Conservation (phyloP, 2,113 vertebrate genomes). For the Xerus inauris region DNA sequence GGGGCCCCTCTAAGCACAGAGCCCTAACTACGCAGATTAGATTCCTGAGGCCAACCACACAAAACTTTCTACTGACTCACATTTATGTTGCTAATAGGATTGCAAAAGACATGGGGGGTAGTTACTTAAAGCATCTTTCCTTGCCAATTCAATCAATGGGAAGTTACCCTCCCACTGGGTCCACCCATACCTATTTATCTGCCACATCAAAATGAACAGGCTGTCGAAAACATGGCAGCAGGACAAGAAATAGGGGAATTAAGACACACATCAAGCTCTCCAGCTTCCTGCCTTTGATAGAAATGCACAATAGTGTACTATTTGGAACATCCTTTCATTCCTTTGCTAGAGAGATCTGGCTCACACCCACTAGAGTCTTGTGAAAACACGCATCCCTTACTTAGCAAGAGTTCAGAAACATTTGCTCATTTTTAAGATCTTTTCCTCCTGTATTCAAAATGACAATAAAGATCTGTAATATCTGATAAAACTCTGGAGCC, state of each 20-base stretch:
- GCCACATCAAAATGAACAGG: slow-evolving; percentile 67
- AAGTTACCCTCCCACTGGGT: slow-evolving; percentile 18
- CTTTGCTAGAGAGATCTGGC: slow-evolving; percentile 44
- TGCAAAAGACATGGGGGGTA: neutral
- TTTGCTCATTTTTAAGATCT: neutral
- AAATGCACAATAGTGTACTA: slow-evolving; percentile 48
- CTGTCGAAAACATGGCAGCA: slow-evolving; percentile 62
- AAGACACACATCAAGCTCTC: slow-evolving; percentile 52
- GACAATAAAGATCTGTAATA: neutral
- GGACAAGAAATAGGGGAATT: slow-evolving; percentile 48
- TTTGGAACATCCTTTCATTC: slow-evolving; percentile 59
- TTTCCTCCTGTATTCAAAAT: slow-evolving; percentile 44
- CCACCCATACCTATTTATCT: slow-evolving; percentile 73
- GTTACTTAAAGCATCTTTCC: slow-evolving; percentile 40
- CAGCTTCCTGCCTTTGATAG: slow-evolving; percentile 69
- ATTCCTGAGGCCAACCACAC: neutral
- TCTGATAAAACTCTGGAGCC: slow-evolving; percentile 28
- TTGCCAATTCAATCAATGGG: slow-evolving; percentile 43
- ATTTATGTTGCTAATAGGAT: slow-evolving; percentile 54
- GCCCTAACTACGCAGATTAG: neutral
- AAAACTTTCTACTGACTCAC: neutral
- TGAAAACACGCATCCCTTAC: slow-evolving; percentile 38
- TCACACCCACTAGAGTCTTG: slow-evolving; percentile 4
- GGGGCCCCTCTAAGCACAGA: neutral
- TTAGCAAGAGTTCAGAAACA: neutral